A percentile compares a stretch with the other conserved stretches of the same genome.
These are phyloP conservation scores for Diabrotica virgifera DNA, from an alignment of 1,140 invertebrate genomes.

Conservation along the genomic window DNA sequence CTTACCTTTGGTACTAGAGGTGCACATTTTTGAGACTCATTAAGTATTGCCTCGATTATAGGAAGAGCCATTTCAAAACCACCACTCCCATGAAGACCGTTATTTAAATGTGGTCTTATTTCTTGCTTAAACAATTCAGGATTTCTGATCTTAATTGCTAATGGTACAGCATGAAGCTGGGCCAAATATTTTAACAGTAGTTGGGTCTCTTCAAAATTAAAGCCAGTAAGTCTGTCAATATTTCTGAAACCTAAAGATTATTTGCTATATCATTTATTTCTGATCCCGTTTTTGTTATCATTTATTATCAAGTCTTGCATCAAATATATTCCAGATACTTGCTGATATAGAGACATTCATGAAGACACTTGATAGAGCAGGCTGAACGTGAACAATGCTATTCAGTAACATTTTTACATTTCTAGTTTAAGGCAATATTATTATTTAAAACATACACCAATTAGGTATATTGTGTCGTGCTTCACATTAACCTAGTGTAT, in stretches of 20 bases:
- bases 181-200: constrained; percentile 50
- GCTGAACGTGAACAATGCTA: no score
- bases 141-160: constrained; percentile 49
- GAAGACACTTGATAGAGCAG: no score
- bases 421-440: no score
- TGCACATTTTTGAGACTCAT: constrained; percentile 9
- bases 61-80: neutral
- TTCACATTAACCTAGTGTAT: no score
- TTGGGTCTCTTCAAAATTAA: constrained; percentile 49
- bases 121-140: constrained; percentile 48
- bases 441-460: no score
- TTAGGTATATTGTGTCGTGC: no score
- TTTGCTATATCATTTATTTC: no score
- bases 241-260: constrained; percentile 44
- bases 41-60: neutral
- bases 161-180: constrained; percentile 53
- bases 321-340: no score
- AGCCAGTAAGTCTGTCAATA: constrained; percentile 47
- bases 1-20: constrained; percentile 10
- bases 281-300: no score
- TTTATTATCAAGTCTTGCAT: no score
- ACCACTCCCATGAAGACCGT: neutral
- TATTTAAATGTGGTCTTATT: constrained; percentile 36
- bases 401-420: no score
- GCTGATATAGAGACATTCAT: no score